These are phyloP conservation scores for Myocastor coypus DNA, from an alignment of 2,113 vertebrate species.

Conservation along the genomic window DNA sequence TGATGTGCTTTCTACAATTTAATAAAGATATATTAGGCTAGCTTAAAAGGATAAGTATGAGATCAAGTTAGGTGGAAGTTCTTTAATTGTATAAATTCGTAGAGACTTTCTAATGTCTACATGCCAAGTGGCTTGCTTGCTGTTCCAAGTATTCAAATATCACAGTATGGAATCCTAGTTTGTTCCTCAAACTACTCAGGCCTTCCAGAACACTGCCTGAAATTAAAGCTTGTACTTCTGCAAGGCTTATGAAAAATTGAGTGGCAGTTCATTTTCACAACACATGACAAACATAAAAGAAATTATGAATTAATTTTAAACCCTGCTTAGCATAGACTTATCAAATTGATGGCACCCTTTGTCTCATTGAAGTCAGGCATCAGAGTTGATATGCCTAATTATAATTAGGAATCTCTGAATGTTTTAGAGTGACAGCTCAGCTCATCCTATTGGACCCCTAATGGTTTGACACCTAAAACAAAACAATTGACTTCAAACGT, in stretches of 20 bases:
- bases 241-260: slow-evolving; percentile 87
- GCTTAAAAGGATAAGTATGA: slow-evolving; percentile 42
- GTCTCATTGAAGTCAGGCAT: slow-evolving; percentile 87
- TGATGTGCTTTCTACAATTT: slow-evolving; percentile 36
- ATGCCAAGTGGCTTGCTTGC: slow-evolving; percentile 78
- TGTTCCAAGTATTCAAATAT: slow-evolving; percentile 84
- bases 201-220: slow-evolving; percentile 87
- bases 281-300: slow-evolving; percentile 88
- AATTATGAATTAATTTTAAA: slow-evolving; percentile 92
- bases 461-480: slow-evolving; percentile 75
- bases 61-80: slow-evolving; percentile 63
- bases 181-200: slow-evolving; percentile 84
- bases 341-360: slow-evolving; percentile 88
- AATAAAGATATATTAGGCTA: slow-evolving; percentile 58
- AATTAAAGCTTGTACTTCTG: slow-evolving; percentile 86
- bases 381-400: slow-evolving; percentile 88
- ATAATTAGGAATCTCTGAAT: slow-evolving; percentile 85
- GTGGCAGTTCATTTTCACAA: slow-evolving; percentile 91
- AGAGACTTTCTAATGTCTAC: slow-evolving; percentile 74
- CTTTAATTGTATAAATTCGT: slow-evolving; percentile 68
- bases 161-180: slow-evolving; percentile 86
- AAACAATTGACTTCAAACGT: slow-evolving; percentile 75
- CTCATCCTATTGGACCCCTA: slow-evolving; percentile 69
- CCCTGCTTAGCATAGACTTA: slow-evolving; percentile 88
- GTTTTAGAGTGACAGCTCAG: slow-evolving; percentile 84